Conservation (phyloP, 92 coral and sea anemone species). For the Pocillopora grandis region DNA sequence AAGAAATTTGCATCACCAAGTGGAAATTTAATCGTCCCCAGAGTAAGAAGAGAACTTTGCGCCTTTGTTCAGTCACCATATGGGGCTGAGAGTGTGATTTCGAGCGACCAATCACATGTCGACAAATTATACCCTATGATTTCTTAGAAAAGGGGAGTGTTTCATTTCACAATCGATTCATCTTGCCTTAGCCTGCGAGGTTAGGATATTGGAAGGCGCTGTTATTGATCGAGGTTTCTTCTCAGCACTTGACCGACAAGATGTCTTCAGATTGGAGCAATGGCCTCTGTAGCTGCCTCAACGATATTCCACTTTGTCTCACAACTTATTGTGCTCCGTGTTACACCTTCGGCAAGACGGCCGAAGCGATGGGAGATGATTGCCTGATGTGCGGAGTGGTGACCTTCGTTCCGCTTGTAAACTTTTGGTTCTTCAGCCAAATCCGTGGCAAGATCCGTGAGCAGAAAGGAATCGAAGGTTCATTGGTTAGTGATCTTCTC, state of each 20-base stretch:
- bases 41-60: neutral
- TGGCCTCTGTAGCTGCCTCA: slow-evolving; percentile 80
- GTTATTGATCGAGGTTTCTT: no score
- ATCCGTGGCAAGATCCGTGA: slow-evolving; percentile 94
- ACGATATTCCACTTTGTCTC: slow-evolving; percentile 79
- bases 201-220: no score
- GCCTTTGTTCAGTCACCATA: neutral
- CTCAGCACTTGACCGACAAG: neutral
- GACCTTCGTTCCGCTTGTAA: slow-evolving; percentile 73
- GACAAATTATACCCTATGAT: neutral
- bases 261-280: slow-evolving; percentile 62
- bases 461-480: slow-evolving; percentile 84
- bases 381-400: slow-evolving; percentile 89
- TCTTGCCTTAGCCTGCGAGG: neutral
- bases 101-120: slow-evolving; percentile 1
- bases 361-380: slow-evolving; percentile 97
- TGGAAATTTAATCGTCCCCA: neutral
- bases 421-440: slow-evolving; percentile 74
- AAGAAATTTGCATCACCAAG: neutral
- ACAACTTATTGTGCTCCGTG: slow-evolving; percentile 86
- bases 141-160: neutral
- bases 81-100: neutral
- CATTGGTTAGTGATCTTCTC: slow-evolving; percentile 69
- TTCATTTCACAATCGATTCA: neutral
- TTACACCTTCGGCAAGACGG: slow-evolving; percentile 92